Evolutionary conservation across 2,888 invertebrate species (phyloP).

Genomic region (Cerastis rubricosa): DNA sequence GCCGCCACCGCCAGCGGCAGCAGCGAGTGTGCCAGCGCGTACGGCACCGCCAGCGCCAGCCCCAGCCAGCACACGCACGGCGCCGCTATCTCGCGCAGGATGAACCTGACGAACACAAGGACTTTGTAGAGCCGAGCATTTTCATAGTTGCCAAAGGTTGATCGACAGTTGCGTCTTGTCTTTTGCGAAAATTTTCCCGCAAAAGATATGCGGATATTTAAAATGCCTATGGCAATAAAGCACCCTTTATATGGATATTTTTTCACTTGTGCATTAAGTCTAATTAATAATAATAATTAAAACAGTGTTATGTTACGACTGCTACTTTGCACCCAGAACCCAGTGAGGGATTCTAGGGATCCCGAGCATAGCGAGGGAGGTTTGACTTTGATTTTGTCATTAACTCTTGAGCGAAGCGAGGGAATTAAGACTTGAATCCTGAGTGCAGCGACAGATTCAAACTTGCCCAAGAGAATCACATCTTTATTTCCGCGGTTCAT

Average conservation of each 20-base stretch:
- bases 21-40: slow-evolving; percentile 99
- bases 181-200: fast-evolving
- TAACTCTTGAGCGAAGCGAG: background rate
- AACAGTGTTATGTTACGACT: background rate
- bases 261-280: too few relatives aligned
- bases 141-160: background rate
- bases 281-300: background rate
- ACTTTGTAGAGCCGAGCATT: background rate
- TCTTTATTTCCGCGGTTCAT: background rate
- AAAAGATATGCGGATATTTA: background rate
- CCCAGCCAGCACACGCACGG: slow-evolving; percentile 98
- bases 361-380: background rate
- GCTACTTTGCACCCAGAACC: background rate
- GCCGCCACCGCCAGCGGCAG: slow-evolving; percentile 94
- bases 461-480: background rate
- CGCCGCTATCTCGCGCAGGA: slow-evolving; percentile 96
- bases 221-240: background rate
- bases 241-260: too few relatives aligned
- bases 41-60: slow-evolving; percentile 97
- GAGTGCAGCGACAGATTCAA: background rate
- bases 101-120: slow-evolving; percentile 88
- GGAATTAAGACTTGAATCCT: background rate
- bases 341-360: background rate
- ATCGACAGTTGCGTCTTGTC: background rate
- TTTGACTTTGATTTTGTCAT: background rate